Evolutionary conservation across 2,888 invertebrate genomes (phyloP).

Genomic region (Psococerastis gibbosa): DNA sequence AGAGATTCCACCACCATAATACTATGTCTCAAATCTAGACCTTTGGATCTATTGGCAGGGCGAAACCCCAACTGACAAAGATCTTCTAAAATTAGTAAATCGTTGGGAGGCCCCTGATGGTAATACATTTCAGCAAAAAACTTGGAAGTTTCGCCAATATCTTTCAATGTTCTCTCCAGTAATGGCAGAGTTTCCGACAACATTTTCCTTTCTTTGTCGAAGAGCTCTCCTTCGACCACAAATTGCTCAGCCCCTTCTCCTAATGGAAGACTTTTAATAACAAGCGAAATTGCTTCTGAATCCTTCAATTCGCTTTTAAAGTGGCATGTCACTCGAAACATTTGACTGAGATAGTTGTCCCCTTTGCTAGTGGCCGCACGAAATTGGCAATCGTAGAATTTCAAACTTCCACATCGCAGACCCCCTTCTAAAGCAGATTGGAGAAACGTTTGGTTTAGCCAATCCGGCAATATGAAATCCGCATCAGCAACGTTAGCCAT

Average conservation of each 20-base stretch:
- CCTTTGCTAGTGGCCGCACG: not conserved
- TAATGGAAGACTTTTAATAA: slow-evolving; percentile 4
- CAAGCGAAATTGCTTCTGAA: not conserved
- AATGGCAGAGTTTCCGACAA: slow-evolving; percentile 1
- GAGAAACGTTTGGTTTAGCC: slow-evolving; percentile 1
- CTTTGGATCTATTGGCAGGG: not conserved
- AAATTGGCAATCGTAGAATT: not conserved
- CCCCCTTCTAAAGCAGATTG: not conserved
- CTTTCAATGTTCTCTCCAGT: not conserved
- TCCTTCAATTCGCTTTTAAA: not conserved
- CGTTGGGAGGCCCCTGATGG: slow-evolving; percentile 1
- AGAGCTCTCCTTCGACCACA: not conserved
- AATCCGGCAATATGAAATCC: not conserved
- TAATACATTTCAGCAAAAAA: slow-evolving; percentile 1
- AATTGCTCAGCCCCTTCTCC: slow-evolving; percentile 4
- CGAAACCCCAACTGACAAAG: not conserved
- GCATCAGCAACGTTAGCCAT: not conserved
- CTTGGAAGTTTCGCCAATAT: not conserved
- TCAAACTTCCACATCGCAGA: not conserved
- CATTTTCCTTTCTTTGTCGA: slow-evolving; percentile 6
- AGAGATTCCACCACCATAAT: slow-evolving; percentile 2
- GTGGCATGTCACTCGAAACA: not conserved
- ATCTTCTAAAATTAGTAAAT: slow-evolving; percentile 3
- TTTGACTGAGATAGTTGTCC: slow-evolving; percentile 6
- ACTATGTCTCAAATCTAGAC: not conserved